Evolutionary conservation across 2,888 invertebrate genomes (phyloP), one percentile per base, ranked within the genome.

Genomic region (Drosophila infuscata): DNA sequence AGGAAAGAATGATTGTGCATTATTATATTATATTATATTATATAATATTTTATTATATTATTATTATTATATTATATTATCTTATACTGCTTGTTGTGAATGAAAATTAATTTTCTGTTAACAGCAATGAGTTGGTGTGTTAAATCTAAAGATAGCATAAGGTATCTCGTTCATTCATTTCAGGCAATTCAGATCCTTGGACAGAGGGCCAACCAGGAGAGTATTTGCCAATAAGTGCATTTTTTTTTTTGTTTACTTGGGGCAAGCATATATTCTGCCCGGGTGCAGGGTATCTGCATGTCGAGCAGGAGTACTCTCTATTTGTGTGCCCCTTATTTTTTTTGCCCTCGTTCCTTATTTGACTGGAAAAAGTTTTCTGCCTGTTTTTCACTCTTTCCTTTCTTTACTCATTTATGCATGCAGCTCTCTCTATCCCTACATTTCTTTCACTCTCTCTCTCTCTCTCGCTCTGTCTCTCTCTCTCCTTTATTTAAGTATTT

Each of bases 341-440:
- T 15, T 54, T 11, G 3, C 9, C 2, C 11, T 52, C 6, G 12
- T 25, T 49, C 36, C 32, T 20, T 48, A 49, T 77, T 61, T 43
- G 68, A 66, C 77, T 64, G 63, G 48, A 32, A 69, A 32, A 72
- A 77, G 58, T 62, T 62, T 57, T 64, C 52, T 53, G 60, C 63
- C 66, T 70, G 59, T 58, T 57, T 68, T 77, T 79, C 56, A 62
- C 35, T 56, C 56, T 15, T 46, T 25, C 29, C 68, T 83, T 76
- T 38, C 60, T 73, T 80, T 49, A 69, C 61, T 77, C 62, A 89
- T 75, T 83, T 83, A 77, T 86, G 84, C 70, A 84, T 84, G 71
- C 76, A 70, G 63, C 65, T 54, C 69, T 59, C 12, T 25, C 35
- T 15, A 15, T 36, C 15, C 15, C 17, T 36, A 6, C 17, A 15